These are phyloP conservation scores for Mesochorus sp. DNA, from an alignment of 2,888 invertebrate species.

Conservation along the genomic window DNA sequence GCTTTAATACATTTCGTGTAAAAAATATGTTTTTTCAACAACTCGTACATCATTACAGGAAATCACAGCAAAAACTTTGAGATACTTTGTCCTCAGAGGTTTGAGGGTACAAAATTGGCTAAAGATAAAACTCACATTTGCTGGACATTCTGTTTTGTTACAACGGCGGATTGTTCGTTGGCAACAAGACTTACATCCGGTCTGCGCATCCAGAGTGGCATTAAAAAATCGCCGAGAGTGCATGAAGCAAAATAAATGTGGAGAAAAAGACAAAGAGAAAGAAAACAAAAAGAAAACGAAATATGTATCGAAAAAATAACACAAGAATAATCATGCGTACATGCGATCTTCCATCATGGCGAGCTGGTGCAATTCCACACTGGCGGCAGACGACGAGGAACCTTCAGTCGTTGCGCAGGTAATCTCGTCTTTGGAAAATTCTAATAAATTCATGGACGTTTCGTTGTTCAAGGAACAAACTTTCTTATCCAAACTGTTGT, in stretches of 20 bases:
- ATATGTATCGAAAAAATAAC: slow-evolving; percentile 42
- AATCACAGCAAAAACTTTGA: neutral
- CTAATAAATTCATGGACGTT: slow-evolving; percentile 57
- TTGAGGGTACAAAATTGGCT: neutral
- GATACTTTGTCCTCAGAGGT: neutral
- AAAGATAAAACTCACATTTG: slow-evolving; percentile 74
- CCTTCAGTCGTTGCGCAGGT: slow-evolving; percentile 61
- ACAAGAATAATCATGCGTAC: slow-evolving; percentile 76
- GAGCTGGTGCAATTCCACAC: slow-evolving; percentile 70
- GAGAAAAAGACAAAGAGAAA: slow-evolving; percentile 52
- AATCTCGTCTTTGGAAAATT: slow-evolving; percentile 57
- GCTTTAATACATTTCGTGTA: too few relatives aligned
- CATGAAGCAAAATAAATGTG: slow-evolving; percentile 50
- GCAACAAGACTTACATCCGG: slow-evolving; percentile 77
- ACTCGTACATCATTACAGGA: too few relatives aligned
- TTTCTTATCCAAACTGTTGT: slow-evolving; percentile 69
- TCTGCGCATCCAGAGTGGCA: slow-evolving; percentile 75
- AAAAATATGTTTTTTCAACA: too few relatives aligned
- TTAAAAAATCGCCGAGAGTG: slow-evolving; percentile 56
- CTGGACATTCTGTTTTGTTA: slow-evolving; percentile 68
- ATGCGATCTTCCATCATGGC: slow-evolving; percentile 81
- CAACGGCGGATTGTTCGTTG: slow-evolving; percentile 71
- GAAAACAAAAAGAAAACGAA: slow-evolving; percentile 54
- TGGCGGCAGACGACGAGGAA: slow-evolving; percentile 72
- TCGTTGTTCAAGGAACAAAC: slow-evolving; percentile 56